Evolutionary conservation across 2,797 vertebrate species (phyloP).

Genomic region (Neostethus bicornis): DNA sequence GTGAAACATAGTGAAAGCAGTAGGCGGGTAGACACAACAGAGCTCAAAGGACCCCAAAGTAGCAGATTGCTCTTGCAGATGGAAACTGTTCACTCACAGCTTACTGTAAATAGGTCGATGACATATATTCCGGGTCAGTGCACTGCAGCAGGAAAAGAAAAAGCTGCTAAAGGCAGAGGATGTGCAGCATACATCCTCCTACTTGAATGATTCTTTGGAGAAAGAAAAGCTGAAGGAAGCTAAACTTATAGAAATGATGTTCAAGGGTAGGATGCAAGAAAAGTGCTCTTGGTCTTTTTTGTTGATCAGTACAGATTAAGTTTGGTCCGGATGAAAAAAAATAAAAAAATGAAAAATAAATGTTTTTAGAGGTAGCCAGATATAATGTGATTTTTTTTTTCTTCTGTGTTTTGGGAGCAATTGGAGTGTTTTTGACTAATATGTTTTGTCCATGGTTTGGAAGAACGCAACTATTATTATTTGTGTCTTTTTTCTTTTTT

Average conservation of each 20-base stretch:
- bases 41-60: slow-evolving; percentile 46
- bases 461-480: too few species aligned
- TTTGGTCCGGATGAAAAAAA: too few species aligned
- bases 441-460: too few species aligned
- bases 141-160: slow-evolving; percentile 47
- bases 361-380: not conserved
- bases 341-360: not conserved
- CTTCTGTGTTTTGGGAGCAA: too few species aligned
- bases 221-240: slow-evolving; percentile 7
- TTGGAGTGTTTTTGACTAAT: not conserved
- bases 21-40: slow-evolving; percentile 43
- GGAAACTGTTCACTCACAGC: slow-evolving; percentile 67
- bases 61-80: slow-evolving; percentile 64
- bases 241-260: too few species aligned
- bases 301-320: too few species aligned
- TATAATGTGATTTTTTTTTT: too few species aligned
- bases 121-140: slow-evolving; percentile 66
- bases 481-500: not conserved
- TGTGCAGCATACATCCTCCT: slow-evolving; percentile 15
- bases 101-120: slow-evolving; percentile 69
- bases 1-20: slow-evolving; percentile 58
- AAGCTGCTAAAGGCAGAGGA: slow-evolving; percentile 23
- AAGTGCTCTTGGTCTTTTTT: too few species aligned
- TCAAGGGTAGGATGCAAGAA: too few species aligned
- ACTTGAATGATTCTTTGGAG: slow-evolving; percentile 16